Evolutionary conservation across 2,797 vertebrate genomes (phyloP).

Genomic region (Xenopus petersii): DNA sequence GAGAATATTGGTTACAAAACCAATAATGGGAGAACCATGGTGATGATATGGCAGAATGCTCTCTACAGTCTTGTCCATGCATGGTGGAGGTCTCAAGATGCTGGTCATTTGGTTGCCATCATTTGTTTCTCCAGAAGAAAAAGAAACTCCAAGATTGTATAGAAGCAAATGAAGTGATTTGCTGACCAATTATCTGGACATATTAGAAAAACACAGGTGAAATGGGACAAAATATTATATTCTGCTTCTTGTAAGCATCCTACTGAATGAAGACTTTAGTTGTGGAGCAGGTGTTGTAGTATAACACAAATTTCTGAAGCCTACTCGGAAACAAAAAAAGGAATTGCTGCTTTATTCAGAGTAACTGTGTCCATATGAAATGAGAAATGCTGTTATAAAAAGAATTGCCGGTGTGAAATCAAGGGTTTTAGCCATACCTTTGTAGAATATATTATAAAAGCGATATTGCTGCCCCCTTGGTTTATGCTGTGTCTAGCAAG

Average conservation of each 20-base stretch:
- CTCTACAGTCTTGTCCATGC: constrained; percentile 17
- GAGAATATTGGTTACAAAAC: constrained; percentile 21
- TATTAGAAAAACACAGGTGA: constrained; percentile 23
- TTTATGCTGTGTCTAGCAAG: constrained; percentile 68
- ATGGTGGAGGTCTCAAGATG: constrained; percentile 43
- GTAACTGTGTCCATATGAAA: constrained; percentile 68
- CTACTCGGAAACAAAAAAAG: constrained; percentile 57
- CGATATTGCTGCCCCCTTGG: constrained; percentile 62
- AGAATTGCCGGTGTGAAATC: constrained; percentile 68
- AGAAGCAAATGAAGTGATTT: constrained; percentile 58
- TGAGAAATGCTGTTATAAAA: constrained; percentile 62
- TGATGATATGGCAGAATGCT: constrained; percentile 29
- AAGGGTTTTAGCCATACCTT: constrained; percentile 62
- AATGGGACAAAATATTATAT: constrained; percentile 16
- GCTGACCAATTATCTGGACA: constrained; percentile 62
- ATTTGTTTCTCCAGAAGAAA: constrained; percentile 30
- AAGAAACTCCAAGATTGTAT: neutral
- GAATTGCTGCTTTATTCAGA: constrained; percentile 80
- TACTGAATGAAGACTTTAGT: constrained; percentile 61
- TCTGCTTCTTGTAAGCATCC: constrained; percentile 58
- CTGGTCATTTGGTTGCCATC: constrained; percentile 41
- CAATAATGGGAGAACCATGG: constrained; percentile 13
- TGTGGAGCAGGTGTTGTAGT: constrained; percentile 30
- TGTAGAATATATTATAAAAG: constrained; percentile 64
- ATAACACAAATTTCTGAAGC: constrained; percentile 54